A percentile compares a stretch with the other conserved stretches of the same genome.
Conservation (phyloP, 2,797 vertebrate genomes). For the Podarcis siculus region DNA sequence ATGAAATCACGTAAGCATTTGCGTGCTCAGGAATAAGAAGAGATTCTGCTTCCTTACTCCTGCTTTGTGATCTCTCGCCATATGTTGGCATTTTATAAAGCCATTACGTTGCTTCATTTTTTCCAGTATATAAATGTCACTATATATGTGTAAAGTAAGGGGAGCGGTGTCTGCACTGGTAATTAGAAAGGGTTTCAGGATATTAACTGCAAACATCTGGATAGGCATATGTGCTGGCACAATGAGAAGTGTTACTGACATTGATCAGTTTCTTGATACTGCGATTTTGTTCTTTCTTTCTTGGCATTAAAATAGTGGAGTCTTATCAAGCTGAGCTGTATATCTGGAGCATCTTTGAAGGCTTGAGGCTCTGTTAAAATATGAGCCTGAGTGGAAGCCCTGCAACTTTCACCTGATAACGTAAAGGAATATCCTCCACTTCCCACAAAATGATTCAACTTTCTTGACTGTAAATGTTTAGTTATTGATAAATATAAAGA, state of each 20-base stretch:
- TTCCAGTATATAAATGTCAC: constrained; percentile 34
- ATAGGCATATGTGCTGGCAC: constrained; percentile 14
- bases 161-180: constrained; percentile 10
- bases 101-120: constrained; percentile 26
- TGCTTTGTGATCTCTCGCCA: constrained; percentile 1
- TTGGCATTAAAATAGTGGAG: not conserved
- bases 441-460: not conserved
- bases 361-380: not conserved
- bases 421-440: not conserved
- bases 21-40: not conserved
- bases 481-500: not conserved
- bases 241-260: constrained; percentile 17
- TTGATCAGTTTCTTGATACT: constrained; percentile 4
- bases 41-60: not conserved
- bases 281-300: not conserved
- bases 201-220: constrained; percentile 46
- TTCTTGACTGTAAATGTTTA: constrained; percentile 20
- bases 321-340: not conserved
- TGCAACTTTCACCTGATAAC: not conserved
- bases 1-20: not conserved
- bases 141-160: constrained; percentile 15
- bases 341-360: not conserved
- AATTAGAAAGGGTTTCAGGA: constrained; percentile 27
- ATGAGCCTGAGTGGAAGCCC: not conserved
- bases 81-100: constrained; percentile 34